These are phyloP conservation scores for Mobula hypostoma DNA, from an alignment of 2,113 vertebrate species.

Conservation along the genomic window DNA sequence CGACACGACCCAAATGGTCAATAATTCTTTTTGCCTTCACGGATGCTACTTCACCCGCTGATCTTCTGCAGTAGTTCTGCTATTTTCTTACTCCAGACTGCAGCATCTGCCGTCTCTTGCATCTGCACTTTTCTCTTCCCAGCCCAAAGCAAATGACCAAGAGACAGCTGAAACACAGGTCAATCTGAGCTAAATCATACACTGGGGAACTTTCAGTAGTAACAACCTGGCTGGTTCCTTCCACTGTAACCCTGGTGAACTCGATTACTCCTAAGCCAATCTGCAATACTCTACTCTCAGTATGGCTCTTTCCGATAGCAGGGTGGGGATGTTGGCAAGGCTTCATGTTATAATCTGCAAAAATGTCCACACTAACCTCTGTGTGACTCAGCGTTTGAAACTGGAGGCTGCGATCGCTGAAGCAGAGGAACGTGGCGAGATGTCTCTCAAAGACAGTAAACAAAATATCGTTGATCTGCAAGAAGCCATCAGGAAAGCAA, in stretches of 20 bases:
- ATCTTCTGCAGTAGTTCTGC: too few relatives aligned
- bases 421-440: conserved; percentile 76
- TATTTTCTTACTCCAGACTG: too few relatives aligned
- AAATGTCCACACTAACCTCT: background rate
- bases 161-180: background rate
- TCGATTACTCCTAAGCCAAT: background rate
- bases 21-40: too few relatives aligned
- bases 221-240: background rate
- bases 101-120: too few relatives aligned
- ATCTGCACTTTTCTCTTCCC: background rate
- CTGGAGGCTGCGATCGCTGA: conserved; percentile 75
- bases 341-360: too few relatives aligned
- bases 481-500: conserved; percentile 70
- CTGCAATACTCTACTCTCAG: background rate
- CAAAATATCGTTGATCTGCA: conserved; percentile 72
- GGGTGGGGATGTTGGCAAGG: too few relatives aligned
- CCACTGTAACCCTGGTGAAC: background rate
- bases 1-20: too few relatives aligned
- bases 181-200: background rate
- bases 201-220: background rate
- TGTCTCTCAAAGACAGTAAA: conserved; percentile 76
- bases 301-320: background rate
- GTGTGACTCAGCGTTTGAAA: conserved; percentile 58
- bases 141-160: background rate
- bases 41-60: too few relatives aligned